Conservation (phyloP, 37 sponge, comb jelly and placozoan species). For the Cladorhizidae sp. region DNA sequence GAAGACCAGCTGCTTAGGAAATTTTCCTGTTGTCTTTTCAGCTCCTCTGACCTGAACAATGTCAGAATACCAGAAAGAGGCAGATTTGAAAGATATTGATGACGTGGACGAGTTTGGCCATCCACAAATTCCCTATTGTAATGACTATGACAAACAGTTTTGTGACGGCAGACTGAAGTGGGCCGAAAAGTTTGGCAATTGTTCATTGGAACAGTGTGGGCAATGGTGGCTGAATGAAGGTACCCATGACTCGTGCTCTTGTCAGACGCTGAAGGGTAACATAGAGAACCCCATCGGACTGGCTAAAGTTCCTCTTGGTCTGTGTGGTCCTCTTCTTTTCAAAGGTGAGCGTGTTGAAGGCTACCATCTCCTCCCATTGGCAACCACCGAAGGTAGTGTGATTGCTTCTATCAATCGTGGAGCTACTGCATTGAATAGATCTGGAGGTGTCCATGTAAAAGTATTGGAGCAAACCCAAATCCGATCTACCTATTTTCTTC, state of each 20-base stretch:
- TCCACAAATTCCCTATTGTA: conserved; percentile 68
- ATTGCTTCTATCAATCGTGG: conserved; percentile 81
- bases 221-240: conserved; percentile 79
- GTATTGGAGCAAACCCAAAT: conserved; percentile 34
- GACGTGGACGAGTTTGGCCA: conserved; percentile 71
- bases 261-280: conserved; percentile 72
- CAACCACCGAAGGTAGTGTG: conserved; percentile 79
- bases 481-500: conserved; percentile 48
- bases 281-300: conserved; percentile 80
- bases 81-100: neutral
- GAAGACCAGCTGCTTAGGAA: no score
- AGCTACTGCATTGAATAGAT: conserved; percentile 50
- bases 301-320: conserved; percentile 64
- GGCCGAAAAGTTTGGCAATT: conserved; percentile 64
- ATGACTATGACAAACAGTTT: conserved; percentile 54
- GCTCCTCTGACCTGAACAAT: no score
- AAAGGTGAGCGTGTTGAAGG: conserved; percentile 59
- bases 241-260: conserved; percentile 51
- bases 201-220: conserved; percentile 44
- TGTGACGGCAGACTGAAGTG: conserved; percentile 60
- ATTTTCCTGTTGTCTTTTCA: no score
- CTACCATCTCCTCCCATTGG: conserved; percentile 68
- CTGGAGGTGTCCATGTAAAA: conserved; percentile 59
- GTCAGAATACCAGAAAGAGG: no score
- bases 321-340: conserved; percentile 69